Conservation (phyloP, 1,140 invertebrate species). For the Vollenhovia emeryi region DNA sequence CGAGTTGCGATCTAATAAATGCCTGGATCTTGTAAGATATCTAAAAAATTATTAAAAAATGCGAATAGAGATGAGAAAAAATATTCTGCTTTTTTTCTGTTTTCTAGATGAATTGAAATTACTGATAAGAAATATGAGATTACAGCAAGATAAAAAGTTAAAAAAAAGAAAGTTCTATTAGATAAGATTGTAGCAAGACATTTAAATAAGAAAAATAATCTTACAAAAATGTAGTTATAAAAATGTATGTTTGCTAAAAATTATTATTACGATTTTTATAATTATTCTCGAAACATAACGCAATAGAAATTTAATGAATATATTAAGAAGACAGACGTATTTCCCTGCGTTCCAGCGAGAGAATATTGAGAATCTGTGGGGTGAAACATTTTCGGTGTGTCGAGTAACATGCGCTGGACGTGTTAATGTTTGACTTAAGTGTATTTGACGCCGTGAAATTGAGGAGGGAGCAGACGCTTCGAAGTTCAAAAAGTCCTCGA, state of each 20-base stretch:
- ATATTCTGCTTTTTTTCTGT: background rate
- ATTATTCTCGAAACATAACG: background rate
- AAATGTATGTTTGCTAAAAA: background rate
- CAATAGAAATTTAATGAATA: background rate
- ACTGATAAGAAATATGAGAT: background rate
- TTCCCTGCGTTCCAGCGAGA: background rate
- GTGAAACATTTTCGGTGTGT: background rate
- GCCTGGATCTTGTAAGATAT: constrained; percentile 40
- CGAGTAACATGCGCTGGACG: constrained; percentile 19
- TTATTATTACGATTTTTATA: background rate
- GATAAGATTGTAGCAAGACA: background rate
- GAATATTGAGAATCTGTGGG: background rate
- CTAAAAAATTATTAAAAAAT: constrained; percentile 55
- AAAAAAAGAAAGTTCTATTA: background rate
- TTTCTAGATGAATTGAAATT: background rate
- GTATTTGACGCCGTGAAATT: constrained; percentile 51
- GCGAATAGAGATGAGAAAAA: background rate
- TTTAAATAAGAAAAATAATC: background rate
- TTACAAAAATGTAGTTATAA: background rate
- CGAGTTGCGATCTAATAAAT: constrained; percentile 65
- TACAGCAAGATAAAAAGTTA: background rate
- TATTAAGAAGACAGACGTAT: background rate
- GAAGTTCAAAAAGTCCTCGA: constrained; percentile 57
- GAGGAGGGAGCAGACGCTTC: constrained; percentile 25
- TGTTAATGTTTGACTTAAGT: constrained; percentile 37